Base-by-base conservation (phyloP, 2,113 vertebrate genomes). In the Strigops habroptila region DNA sequence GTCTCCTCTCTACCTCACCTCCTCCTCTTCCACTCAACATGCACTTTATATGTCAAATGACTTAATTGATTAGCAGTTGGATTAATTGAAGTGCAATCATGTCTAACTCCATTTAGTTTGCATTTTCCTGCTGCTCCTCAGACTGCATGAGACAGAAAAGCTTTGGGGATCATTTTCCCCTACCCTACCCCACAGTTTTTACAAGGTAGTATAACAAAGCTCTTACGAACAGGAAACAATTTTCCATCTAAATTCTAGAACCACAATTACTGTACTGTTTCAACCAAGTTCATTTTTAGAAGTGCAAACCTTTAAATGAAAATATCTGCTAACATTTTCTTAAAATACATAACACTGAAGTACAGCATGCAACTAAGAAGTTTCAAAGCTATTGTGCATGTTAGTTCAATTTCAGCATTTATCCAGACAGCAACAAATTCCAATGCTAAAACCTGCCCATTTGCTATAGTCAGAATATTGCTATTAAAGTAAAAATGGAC, bases 21-120 rank as follows among this genome's bases (percentile, higher is more conserved):
- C 63, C 37, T 60, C 53, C n/a, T 55, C 35, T 44, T 59, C 43
- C 0, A 0, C 51, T 78, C 64, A 78, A 21, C 0, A 0, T 51
- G 48, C 2, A 1, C 35, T 59, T 43, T 22, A 4, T 14, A 31
- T 46, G 43, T 39, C 86, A 55, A 70, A 84, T 17, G 55, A 39
- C 62, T 93, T 86, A 86, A 93, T 3, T 60, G 35, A 23, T 77
- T 92, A 83, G 60, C 55, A 92, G 60, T 5, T 75, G 88, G 64
- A 88, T 91, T 88, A 92, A 93, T 68, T 53, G 48, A 81, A 95
- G 62, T 13, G 51, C 51, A 86, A 52, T 64, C 52, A 71, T 0
- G 16, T 74, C 51, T 81, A 74, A 73, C 37, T 46, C 23, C 25
- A 68, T 17, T 74, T 31, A 91, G 39, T 57, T 53, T 52, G 39